Percentiles rank a stretch among this genome's conserved stretches.
Conservation (phyloP, 2,888 invertebrate genomes). For the Drosophila planitibia region DNA sequence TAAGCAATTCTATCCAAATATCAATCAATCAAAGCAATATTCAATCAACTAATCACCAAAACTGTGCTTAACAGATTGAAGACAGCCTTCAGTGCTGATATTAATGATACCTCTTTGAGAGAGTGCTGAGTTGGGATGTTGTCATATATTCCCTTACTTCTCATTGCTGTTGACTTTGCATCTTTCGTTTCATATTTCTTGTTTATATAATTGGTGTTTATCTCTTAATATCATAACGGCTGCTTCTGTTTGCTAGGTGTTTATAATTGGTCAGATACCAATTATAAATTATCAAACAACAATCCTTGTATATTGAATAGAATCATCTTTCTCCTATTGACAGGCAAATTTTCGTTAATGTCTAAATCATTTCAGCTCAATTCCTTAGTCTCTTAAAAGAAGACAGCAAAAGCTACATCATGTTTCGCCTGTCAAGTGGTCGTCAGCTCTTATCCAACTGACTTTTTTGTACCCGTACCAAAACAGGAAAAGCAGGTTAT, state of each 20-base stretch:
- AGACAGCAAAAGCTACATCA: slow-evolving; percentile 7
- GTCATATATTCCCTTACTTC: not conserved
- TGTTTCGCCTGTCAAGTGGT: slow-evolving; percentile 2
- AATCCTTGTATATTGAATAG: not conserved
- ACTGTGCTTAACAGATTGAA: slow-evolving; percentile 41
- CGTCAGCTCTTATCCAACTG: slow-evolving; percentile 1
- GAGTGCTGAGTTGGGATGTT: not conserved
- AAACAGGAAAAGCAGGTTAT: not conserved
- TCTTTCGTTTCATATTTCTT: slow-evolving; percentile 5
- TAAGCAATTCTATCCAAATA: slow-evolving; percentile 17
- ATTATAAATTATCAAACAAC: slow-evolving; percentile 10
- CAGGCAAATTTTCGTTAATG: slow-evolving; percentile 13
- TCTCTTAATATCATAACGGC: not conserved
- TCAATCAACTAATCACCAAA: slow-evolving; percentile 46
- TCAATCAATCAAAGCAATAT: slow-evolving; percentile 48
- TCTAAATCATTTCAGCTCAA: slow-evolving; percentile 16
- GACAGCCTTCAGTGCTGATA: not conserved
- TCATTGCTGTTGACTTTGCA: not conserved
- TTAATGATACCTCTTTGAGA: slow-evolving; percentile 1
- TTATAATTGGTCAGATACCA: slow-evolving; percentile 5
- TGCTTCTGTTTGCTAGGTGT: not conserved
- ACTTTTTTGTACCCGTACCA: not conserved
- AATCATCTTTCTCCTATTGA: not conserved
- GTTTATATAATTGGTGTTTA: not conserved
- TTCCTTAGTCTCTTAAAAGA: slow-evolving; percentile 11